Evolutionary conservation across 2,113 vertebrate genomes (phyloP).

Genomic region (Glaucomys volans): DNA sequence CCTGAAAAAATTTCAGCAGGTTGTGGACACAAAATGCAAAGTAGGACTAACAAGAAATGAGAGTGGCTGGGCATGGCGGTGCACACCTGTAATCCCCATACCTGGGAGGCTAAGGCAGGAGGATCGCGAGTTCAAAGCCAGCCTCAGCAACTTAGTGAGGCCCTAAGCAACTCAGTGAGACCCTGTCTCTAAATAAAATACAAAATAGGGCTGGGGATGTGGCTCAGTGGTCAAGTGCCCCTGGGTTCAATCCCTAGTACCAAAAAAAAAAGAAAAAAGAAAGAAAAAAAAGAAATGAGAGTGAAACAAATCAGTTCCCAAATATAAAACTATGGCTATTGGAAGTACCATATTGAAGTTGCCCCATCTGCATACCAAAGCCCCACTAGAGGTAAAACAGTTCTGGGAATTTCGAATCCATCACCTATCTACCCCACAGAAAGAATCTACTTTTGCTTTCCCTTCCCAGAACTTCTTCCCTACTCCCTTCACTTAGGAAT

Average conservation of each 20-base stretch:
- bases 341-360: not conserved
- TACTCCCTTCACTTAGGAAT: not conserved
- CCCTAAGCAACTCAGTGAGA: no score
- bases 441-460: not conserved
- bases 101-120: no score
- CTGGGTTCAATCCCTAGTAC: no score
- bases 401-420: not conserved
- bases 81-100: no score
- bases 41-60: not conserved
- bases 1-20: not conserved
- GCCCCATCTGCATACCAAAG: not conserved
- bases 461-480: not conserved
- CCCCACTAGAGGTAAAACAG: not conserved
- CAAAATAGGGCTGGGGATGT: no score
- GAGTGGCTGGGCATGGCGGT: no score
- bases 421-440: not conserved
- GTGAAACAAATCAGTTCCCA: not conserved
- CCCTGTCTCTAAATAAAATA: no score
- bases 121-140: no score
- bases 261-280: not conserved
- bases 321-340: not conserved
- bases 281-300: slow-evolving; percentile 19
- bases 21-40: slow-evolving; percentile 15
- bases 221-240: no score
- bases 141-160: no score